phyloP scores from a whole-genome alignment of 2,113 vertebrate genomes.

The Mastomys natalensis region DNA sequence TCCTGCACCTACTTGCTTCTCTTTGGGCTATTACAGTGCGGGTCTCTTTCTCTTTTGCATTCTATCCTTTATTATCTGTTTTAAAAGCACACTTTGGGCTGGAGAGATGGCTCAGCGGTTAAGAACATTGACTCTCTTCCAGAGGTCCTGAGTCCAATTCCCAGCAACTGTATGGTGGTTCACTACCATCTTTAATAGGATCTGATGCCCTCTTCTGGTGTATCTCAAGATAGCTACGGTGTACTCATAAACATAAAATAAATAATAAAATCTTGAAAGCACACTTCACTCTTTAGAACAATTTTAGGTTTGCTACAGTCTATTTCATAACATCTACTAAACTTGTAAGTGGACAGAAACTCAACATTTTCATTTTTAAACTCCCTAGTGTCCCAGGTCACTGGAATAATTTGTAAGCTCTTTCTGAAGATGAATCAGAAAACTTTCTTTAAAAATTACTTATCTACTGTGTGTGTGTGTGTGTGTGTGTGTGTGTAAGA shows the following conservation, averaged over 20 bases:
- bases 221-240: no score
- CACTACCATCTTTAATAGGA: no score
- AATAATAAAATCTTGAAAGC: not conserved
- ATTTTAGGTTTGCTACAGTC: not conserved
- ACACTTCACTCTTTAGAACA: not conserved
- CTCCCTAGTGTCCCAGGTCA: not conserved
- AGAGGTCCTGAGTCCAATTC: no score
- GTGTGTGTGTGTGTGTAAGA: no score
- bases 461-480: not conserved
- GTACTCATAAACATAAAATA: no score
- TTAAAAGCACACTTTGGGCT: not conserved
- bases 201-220: no score
- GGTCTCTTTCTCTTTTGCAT: not conserved
- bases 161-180: no score
- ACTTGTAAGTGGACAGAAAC: not conserved
- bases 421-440: not conserved
- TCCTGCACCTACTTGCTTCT: not conserved
- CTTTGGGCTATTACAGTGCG: not conserved
- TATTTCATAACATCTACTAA: not conserved
- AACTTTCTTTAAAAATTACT: not conserved
- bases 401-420: slow-evolving; percentile 8
- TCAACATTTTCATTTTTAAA: not conserved
- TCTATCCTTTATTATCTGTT: not conserved
- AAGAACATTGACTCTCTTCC: no score
- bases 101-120: no score